Percentiles rank a stretch among this genome's conserved stretches.
These are phyloP conservation scores for Coremacera marginata DNA, from an alignment of 2,888 invertebrate species.

Conservation along the genomic window DNA sequence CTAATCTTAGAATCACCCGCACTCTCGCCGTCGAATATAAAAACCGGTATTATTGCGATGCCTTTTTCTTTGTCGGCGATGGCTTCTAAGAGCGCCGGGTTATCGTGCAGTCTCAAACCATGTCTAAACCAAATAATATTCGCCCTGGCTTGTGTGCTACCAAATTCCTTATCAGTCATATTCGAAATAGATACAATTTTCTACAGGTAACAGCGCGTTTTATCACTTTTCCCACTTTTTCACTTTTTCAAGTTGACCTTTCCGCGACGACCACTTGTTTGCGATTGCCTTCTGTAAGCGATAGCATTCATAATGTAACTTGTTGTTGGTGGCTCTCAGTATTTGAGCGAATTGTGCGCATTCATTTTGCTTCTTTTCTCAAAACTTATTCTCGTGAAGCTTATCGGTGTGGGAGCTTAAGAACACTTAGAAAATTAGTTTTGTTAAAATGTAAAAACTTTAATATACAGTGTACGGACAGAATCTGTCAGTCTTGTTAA, in stretches of 20 bases:
- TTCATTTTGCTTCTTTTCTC: no score
- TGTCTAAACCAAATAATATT: conserved; percentile 80
- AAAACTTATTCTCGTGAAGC: no score
- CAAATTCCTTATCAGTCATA: neutral
- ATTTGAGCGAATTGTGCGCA: no score
- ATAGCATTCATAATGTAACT: neutral
- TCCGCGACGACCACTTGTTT: conserved; percentile 42
- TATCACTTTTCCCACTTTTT: conserved; percentile 12
- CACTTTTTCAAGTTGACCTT: conserved; percentile 29
- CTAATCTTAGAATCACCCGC: conserved; percentile 72
- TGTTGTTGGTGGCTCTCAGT: neutral
- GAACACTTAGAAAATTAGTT: no score
- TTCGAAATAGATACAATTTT: neutral
- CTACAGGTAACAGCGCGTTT: neutral
- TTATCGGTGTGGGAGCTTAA: no score
- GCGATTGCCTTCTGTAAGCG: conserved; percentile 44
- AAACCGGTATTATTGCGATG: conserved; percentile 73
- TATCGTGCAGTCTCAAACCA: conserved; percentile 79
- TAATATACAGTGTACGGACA: no score
- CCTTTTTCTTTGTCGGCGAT: conserved; percentile 62
- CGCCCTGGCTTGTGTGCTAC: conserved; percentile 43
- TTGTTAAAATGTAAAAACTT: no score
- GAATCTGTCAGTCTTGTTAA: no score
- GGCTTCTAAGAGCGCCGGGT: conserved; percentile 75
- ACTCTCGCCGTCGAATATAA: conserved; percentile 82